These are phyloP conservation scores for Ostrea denselamellosa DNA, from an alignment of 1,140 invertebrate species.

Conservation along the genomic window DNA sequence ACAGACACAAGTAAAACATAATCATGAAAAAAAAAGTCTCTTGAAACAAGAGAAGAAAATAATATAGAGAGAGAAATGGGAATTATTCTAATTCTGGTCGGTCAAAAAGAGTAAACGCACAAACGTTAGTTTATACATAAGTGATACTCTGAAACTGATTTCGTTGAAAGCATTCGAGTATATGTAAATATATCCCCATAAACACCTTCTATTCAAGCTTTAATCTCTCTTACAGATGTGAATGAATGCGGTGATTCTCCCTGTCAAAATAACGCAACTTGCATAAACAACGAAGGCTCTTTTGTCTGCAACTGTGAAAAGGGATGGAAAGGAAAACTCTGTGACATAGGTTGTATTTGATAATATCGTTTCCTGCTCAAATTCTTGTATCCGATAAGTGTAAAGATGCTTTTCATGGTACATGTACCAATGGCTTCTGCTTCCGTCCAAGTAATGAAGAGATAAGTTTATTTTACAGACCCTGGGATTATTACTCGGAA, in stretches of 20 bases:
- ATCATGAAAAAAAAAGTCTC: too few species aligned
- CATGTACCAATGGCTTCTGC: not conserved
- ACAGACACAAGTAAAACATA: too few species aligned
- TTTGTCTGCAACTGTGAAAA: constrained; percentile 40
- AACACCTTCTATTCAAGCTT: too few species aligned
- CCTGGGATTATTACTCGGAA: not conserved
- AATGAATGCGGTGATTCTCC: constrained; percentile 50
- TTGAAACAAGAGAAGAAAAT: too few species aligned
- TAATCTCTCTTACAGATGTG: constrained; percentile 40
- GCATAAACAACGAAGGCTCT: constrained; percentile 39
- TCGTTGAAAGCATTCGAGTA: too few species aligned
- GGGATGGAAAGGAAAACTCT: constrained; percentile 43
- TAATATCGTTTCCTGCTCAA: not conserved
- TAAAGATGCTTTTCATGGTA: not conserved
- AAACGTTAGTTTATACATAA: too few species aligned
- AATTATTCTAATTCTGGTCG: too few species aligned
- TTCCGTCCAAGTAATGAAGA: constrained; percentile 39
- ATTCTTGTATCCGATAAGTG: not conserved
- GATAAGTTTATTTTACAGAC: constrained; percentile 32
- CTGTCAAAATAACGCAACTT: constrained; percentile 52
- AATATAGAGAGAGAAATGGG: too few species aligned
- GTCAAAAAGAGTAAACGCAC: too few species aligned
- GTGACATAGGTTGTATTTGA: constrained; percentile 43
- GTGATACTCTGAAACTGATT: too few species aligned
- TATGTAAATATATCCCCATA: too few species aligned